Evolutionary conservation across 2,888 invertebrate species (phyloP).

Genomic region (Sclerodermus sp.): DNA sequence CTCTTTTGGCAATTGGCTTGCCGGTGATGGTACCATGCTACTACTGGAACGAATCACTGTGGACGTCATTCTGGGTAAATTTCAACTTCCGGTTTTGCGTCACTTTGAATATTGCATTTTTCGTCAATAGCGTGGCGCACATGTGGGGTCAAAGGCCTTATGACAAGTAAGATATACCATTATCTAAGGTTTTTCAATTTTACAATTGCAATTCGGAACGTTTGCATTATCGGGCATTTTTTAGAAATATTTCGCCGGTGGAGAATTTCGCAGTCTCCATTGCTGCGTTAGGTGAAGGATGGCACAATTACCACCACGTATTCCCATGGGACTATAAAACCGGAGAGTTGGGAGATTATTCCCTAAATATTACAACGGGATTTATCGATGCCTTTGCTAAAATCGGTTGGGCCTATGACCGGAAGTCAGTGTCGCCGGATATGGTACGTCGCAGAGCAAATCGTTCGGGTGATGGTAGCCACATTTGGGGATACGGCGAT

Average conservation of each 20-base stretch:
- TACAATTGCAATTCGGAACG: neutral
- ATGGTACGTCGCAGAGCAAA: conserved; percentile 64
- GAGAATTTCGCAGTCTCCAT: conserved; percentile 75
- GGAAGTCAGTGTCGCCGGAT: conserved; percentile 65
- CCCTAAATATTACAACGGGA: conserved; percentile 73
- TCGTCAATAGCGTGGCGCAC: conserved; percentile 94
- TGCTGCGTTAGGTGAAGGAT: conserved; percentile 77
- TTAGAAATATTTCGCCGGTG: conserved; percentile 71
- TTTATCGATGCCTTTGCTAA: conserved; percentile 80
- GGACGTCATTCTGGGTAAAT: conserved; percentile 81
- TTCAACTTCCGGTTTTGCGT: conserved; percentile 82
- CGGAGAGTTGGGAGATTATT: conserved; percentile 65
- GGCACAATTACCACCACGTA: conserved; percentile 84
- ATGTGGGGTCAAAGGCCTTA: conserved; percentile 92
- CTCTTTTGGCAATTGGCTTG: conserved; percentile 66
- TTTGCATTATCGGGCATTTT: too few relatives aligned
- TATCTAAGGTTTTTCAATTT: neutral
- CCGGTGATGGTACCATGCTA: conserved; percentile 80
- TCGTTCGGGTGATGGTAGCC: conserved; percentile 64
- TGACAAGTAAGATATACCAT: conserved; percentile 66
- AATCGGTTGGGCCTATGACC: conserved; percentile 81
- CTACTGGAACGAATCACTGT: conserved; percentile 79
- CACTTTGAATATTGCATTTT: conserved; percentile 88
- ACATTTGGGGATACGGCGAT: conserved; percentile 70
- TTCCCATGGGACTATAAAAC: conserved; percentile 66